phyloP scores from a whole-genome alignment of 2,113 vertebrate genomes.

The Phoxinus phoxinus region DNA sequence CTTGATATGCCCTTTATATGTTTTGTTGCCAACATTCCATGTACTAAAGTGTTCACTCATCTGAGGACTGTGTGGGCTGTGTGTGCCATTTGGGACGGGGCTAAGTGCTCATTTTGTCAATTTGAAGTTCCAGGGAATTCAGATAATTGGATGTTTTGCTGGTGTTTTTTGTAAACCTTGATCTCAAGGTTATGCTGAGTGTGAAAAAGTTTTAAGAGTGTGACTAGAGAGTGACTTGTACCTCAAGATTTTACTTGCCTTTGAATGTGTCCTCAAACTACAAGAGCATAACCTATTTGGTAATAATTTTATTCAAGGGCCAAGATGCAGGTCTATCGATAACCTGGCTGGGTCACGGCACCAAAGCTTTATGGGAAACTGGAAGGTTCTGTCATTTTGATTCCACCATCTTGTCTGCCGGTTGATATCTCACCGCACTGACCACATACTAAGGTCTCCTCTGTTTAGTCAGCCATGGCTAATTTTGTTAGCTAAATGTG shows the following conservation, averaged over 20 bases:
- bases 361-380: neutral
- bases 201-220: neutral
- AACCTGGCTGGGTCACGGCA: neutral
- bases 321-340: neutral
- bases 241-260: neutral
- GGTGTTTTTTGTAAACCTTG: neutral
- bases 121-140: neutral
- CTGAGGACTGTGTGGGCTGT: neutral
- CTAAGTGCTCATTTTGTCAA: constrained; percentile 8
- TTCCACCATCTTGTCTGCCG: neutral
- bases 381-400: neutral
- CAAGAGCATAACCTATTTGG: neutral
- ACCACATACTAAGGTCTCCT: neutral
- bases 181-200: neutral
- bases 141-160: constrained; percentile 3
- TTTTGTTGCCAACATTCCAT: neutral
- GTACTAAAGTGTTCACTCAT: neutral
- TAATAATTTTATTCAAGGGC: constrained; percentile 36
- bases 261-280: neutral
- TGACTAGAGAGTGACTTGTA: neutral
- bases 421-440: neutral
- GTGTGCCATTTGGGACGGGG: neutral
- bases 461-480: constrained; percentile 21
- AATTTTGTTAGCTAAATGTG: constrained; percentile 23
- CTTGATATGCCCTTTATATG: neutral